Percentiles rank a stretch among this genome's conserved stretches.
These are phyloP conservation scores for Drosophila prostipennis DNA, from an alignment of 2,888 invertebrate genomes.

Conservation along the genomic window DNA sequence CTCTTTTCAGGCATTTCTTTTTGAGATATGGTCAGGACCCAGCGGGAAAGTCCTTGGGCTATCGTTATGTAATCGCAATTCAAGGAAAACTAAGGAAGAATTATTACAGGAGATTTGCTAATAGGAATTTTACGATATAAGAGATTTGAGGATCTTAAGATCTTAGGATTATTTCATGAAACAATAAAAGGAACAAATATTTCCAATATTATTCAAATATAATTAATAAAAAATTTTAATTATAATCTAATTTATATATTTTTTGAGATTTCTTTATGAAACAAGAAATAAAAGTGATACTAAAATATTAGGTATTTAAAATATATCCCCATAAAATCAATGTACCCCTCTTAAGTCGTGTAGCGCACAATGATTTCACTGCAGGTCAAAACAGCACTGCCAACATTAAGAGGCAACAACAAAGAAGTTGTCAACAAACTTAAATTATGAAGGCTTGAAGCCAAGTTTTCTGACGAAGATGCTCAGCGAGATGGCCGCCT, in stretches of 20 bases:
- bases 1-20: neutral
- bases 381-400: constrained; percentile 29
- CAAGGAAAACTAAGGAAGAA: constrained; percentile 4
- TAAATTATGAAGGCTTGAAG: constrained; percentile 72
- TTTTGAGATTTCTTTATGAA: no score
- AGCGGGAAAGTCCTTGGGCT: constrained; percentile 21
- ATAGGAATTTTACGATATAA: neutral
- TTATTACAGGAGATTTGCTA: neutral
- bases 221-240: no score
- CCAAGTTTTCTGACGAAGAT: constrained; percentile 73
- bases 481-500: constrained; percentile 57
- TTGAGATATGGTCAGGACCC: constrained; percentile 6
- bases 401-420: constrained; percentile 50
- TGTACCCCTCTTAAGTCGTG: neutral
- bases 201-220: no score
- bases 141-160: no score
- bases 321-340: neutral
- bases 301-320: no score
- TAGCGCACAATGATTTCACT: constrained; percentile 35
- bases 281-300: no score
- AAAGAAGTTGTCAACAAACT: constrained; percentile 61
- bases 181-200: no score
- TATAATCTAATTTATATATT: no score
- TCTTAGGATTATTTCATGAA: no score
- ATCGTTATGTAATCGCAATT: constrained; percentile 12